phyloP scores from a whole-genome alignment of 2,113 vertebrate species.

The Mobula birostris region DNA sequence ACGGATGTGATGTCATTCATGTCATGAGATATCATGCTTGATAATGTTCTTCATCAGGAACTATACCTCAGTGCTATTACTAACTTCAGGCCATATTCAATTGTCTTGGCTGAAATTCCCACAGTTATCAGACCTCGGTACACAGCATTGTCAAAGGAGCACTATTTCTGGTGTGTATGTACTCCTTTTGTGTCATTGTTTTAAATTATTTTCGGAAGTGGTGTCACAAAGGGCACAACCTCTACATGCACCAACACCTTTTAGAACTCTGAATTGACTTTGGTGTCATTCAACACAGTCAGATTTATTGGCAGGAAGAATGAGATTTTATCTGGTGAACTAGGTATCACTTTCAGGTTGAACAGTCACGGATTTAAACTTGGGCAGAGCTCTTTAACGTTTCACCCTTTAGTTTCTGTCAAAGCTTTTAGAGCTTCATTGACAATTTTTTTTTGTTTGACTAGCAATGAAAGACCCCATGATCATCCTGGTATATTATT shows the following conservation, averaged over 20 bases:
- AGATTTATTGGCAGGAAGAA: conserved; percentile 70
- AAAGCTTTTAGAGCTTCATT: conserved; percentile 68
- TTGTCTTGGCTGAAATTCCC: conserved; percentile 18
- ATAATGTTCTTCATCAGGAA: not conserved
- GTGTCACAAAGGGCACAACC: conserved; percentile 65
- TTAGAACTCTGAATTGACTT: conserved; percentile 63
- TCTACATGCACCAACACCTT: conserved; percentile 65
- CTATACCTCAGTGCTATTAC: conserved; percentile 2
- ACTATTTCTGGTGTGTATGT: not conserved
- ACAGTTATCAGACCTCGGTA: not conserved
- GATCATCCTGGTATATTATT: conserved; percentile 74
- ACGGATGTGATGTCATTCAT: conserved; percentile 4
- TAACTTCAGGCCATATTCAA: not conserved
- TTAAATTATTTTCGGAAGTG: conserved; percentile 61
- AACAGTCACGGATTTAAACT: conserved; percentile 71
- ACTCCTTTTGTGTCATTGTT: conserved; percentile 31
- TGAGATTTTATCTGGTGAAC: conserved; percentile 69
- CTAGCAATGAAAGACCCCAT: conserved; percentile 72
- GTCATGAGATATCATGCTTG: not conserved
- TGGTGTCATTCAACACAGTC: conserved; percentile 67
- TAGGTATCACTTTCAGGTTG: conserved; percentile 69
- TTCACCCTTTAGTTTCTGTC: conserved; percentile 64
- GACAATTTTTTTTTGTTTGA: conserved; percentile 69
- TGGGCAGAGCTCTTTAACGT: conserved; percentile 61
- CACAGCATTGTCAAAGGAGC: conserved; percentile 9